Base-by-base conservation (phyloP, 2,888 invertebrate species). In the Stramonita haemastoma region DNA sequence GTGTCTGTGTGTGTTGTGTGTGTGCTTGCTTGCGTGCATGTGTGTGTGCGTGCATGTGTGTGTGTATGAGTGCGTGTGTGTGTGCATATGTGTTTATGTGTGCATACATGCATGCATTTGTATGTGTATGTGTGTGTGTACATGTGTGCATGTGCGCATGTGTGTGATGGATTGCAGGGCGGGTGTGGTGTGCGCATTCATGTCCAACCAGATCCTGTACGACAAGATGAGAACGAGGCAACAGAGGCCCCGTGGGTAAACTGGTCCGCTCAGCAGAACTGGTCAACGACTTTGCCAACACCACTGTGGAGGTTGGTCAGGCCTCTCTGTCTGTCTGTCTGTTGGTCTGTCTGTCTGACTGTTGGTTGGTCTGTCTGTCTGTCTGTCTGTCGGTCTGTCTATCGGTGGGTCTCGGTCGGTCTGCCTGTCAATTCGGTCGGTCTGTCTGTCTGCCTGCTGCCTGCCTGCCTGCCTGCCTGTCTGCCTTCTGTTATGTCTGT, bases 111-210 rank as follows among this genome's bases (percentile, higher is more conserved):
- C 11, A 32, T 83, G 83, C 29, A 26, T 79, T 11, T 81, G 36
- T 81, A 32, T 81, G 36, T 36, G 36, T 15, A 6, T 83, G 46
- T 46, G 46, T 83, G 46, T 46, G 83, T 83, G 46, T 83, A 26
- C 34, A 26, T 83, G 83, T 83, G 32, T 34, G 34, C 34, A n/a
- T n/a, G 83, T 83, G 66, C 57, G 86, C 19, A 57, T 86, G 66
- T 60, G 6, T 86, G 60, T 86, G 46, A 70, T n/a, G 26, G 87
- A 29, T 90, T 92, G 70, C 96, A 98, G 98, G 94, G 98, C 98
- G 96, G 98, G 98, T 90, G 98, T 98, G 91, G 98, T 99, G 87
- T 98, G 98, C 96, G 97, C 98, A 81, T 98, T 98, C 96, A 98
- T 98, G 88, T 98, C 98, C 89, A 98, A 98, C 96, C 97, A 98